A percentile compares a stretch with the other conserved stretches of the same genome.
phyloP scores from a whole-genome alignment of 2,113 vertebrate species.

The Phaethornis superciliosus region DNA sequence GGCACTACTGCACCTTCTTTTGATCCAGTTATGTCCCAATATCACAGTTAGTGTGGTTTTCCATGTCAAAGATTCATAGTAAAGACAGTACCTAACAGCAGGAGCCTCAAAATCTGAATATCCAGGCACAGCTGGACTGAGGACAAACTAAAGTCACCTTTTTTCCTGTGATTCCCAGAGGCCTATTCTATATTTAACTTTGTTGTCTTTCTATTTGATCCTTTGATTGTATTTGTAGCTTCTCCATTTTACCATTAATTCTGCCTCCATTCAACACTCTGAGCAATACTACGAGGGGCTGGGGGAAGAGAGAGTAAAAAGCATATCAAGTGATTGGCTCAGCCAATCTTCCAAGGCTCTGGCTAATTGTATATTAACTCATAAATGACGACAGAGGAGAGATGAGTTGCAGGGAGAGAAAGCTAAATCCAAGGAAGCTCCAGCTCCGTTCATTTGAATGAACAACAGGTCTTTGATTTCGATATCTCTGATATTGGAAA shows the following conservation, averaged over 20 bases:
- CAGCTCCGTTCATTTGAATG: background rate
- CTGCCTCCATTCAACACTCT: background rate
- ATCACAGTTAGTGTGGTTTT: background rate
- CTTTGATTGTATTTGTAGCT: background rate
- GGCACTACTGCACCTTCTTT: background rate
- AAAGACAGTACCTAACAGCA: background rate
- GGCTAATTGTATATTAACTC: conserved; percentile 11
- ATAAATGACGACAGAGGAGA: background rate
- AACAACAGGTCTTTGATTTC: conserved; percentile 7
- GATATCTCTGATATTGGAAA: background rate
- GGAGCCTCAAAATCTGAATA: background rate
- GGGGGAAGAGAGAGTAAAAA: background rate
- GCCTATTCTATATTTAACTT: conserved; percentile 40
- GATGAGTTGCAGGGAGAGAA: background rate
- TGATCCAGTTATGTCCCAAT: background rate
- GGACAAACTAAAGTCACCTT: conserved; percentile 43
- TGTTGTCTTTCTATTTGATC: conserved; percentile 10
- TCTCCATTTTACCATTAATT: conserved; percentile 18
- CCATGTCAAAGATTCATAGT: background rate
- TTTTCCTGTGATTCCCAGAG: conserved; percentile 10
- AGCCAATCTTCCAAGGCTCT: background rate
- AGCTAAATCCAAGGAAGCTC: background rate
- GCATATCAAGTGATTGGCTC: background rate
- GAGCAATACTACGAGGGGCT: background rate
- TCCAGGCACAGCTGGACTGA: background rate